Base-by-base conservation (phyloP, 2,888 invertebrate species). In the Penaeus monodon region DNA sequence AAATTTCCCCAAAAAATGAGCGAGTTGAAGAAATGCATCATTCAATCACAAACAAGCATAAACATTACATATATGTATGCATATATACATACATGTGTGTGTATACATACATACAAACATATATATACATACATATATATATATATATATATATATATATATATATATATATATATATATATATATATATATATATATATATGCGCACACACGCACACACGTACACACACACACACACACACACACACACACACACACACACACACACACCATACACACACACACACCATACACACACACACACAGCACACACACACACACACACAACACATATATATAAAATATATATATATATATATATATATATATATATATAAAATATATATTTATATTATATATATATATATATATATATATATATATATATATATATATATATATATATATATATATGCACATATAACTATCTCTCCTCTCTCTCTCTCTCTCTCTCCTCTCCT, bases 371-470 rank as follows among this genome's bases (percentile, higher is more conserved):
- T 33, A 79, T 49, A 79, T 27, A n/a, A n/a, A n/a, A 79, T 24
- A 80, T 12, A 85, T 63, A 73, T 29, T 49, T 73, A 85, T 68
- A 79, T 63, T 57, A 80, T 44, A 70, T 49, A 85, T 57, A 85
- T 29, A 57, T 57, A 57, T 29, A 80, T 27, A 70, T 29, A 85
- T 63, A 80, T n/a, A 80, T 57, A 78, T 65, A 85, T 57, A 85
- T 49, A 79, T 64, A 65, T 44, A 85, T 24, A 80, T 27, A 79
- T n/a, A 68, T 29, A 80, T 33, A 73, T n/a, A 70, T 70, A 22
- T 27, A 68, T 24, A n/a, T n/a, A 44, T n/a, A 79, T 38, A 85
- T 27, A 73, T 24, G 57, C 27, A 79, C 66, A 81, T 29, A 85
- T 24, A 64, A 70, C 7, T 29, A 29, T n/a, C n/a, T n/a, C n/a